phyloP scores from a whole-genome alignment of 1,140 invertebrate species.

The Bacillus rossius region DNA sequence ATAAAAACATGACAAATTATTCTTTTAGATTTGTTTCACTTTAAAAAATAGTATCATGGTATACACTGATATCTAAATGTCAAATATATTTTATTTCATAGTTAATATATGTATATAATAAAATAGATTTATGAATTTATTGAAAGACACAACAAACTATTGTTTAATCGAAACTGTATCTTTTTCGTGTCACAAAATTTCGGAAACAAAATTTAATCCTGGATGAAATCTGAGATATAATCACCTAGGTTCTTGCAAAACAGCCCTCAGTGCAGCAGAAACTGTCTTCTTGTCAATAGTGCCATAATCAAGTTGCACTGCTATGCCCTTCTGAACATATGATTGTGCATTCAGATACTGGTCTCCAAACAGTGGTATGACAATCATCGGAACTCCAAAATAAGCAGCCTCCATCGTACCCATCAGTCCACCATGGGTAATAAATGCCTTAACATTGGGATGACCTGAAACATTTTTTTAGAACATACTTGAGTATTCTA shows the following conservation, averaged over 20 bases:
- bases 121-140: too few species aligned
- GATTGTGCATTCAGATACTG: constrained; percentile 48
- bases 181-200: too few species aligned
- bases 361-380: constrained; percentile 41
- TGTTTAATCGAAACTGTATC: too few species aligned
- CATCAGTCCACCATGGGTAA: constrained; percentile 46
- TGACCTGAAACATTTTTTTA: constrained; percentile 30
- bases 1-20: too few species aligned
- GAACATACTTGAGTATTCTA: background rate
- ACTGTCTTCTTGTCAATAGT: constrained; percentile 8
- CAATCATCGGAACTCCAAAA: constrained; percentile 43
- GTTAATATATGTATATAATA: too few species aligned
- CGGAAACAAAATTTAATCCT: too few species aligned
- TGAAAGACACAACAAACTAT: too few species aligned
- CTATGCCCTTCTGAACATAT: constrained; percentile 43
- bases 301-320: constrained; percentile 28
- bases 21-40: too few species aligned
- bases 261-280: background rate
- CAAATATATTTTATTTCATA: too few species aligned
- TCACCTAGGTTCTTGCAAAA: background rate
- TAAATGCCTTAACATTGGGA: constrained; percentile 38
- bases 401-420: constrained; percentile 44
- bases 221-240: too few species aligned
- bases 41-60: too few species aligned
- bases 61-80: too few species aligned